phyloP scores from a whole-genome alignment of 2,113 vertebrate genomes.

The Hemiscyllium ocellatum region DNA sequence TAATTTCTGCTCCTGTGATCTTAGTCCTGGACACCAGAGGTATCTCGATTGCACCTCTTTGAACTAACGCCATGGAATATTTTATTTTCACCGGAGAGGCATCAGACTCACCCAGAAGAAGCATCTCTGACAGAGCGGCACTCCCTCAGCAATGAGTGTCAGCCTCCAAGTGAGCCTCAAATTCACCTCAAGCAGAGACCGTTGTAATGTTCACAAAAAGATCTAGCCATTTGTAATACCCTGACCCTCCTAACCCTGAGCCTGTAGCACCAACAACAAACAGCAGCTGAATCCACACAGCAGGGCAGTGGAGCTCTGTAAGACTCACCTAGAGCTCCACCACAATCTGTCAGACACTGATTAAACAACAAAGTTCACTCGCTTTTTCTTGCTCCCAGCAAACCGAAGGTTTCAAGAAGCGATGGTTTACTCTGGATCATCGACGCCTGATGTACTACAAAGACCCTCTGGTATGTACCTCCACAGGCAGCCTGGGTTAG shows the following conservation, averaged over 20 bases:
- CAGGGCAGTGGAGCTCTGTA: background rate
- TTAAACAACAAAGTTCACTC: background rate
- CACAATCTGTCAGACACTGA: no score
- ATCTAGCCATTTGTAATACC: background rate
- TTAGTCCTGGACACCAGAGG: background rate
- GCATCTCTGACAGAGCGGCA: background rate
- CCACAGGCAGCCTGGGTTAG: background rate
- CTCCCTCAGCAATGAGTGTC: background rate
- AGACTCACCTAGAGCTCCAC: background rate
- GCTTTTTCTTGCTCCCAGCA: constrained; percentile 58
- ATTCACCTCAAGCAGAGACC: background rate
- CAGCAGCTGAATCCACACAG: background rate
- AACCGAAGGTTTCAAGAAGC: constrained; percentile 83
- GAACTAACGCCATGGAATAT: background rate
- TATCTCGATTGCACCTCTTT: background rate
- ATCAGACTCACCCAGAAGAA: background rate
- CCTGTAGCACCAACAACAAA: background rate
- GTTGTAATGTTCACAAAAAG: background rate
- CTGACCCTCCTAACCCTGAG: background rate
- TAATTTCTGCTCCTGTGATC: no score
- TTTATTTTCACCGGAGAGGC: background rate
- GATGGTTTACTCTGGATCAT: constrained; percentile 84
- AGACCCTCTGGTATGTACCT: constrained; percentile 72
- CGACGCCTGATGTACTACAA: constrained; percentile 87
- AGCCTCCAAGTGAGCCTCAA: background rate